Evolutionary conservation across 1,140 invertebrate genomes (phyloP).

Genomic region (Halyomorpha halys): DNA sequence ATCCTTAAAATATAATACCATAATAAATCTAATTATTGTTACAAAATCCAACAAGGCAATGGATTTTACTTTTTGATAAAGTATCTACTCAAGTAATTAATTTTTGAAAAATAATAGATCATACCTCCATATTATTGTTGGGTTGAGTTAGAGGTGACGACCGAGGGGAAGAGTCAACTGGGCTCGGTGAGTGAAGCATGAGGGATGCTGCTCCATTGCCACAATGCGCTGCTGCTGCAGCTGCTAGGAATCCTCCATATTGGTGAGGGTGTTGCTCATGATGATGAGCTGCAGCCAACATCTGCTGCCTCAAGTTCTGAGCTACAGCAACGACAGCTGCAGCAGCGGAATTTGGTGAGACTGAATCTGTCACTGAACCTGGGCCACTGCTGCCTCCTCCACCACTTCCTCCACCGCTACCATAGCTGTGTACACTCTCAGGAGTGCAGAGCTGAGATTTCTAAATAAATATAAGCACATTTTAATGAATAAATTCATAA

Average conservation of each 20-base stretch:
- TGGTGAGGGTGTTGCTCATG: constrained; percentile 39
- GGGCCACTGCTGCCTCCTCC: constrained; percentile 35
- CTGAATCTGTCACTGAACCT: constrained; percentile 50
- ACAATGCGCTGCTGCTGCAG: constrained; percentile 22
- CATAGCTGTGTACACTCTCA: constrained; percentile 36
- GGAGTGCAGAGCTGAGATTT: constrained; percentile 21
- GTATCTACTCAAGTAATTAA: too few species aligned
- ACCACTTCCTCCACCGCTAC: constrained; percentile 40
- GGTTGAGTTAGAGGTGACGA: constrained; percentile 28
- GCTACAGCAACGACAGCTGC: constrained; percentile 59
- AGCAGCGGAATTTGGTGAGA: constrained; percentile 51
- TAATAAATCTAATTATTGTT: too few species aligned
- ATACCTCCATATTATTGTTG: constrained; percentile 30
- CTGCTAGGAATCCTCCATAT: constrained; percentile 22
- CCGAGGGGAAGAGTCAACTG: constrained; percentile 28
- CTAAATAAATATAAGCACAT: not conserved
- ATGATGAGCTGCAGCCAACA: constrained; percentile 52
- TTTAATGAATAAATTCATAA: constrained; percentile 1
- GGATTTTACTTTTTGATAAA: too few species aligned
- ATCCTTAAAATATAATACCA: too few species aligned
- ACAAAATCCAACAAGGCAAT: too few species aligned
- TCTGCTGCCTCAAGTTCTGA: constrained; percentile 57
- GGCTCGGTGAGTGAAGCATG: constrained; percentile 27
- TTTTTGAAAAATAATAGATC: not conserved
- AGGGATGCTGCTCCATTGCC: constrained; percentile 27